phyloP scores from a whole-genome alignment of 2,888 invertebrate species.

The Diachrysia chrysitis region DNA sequence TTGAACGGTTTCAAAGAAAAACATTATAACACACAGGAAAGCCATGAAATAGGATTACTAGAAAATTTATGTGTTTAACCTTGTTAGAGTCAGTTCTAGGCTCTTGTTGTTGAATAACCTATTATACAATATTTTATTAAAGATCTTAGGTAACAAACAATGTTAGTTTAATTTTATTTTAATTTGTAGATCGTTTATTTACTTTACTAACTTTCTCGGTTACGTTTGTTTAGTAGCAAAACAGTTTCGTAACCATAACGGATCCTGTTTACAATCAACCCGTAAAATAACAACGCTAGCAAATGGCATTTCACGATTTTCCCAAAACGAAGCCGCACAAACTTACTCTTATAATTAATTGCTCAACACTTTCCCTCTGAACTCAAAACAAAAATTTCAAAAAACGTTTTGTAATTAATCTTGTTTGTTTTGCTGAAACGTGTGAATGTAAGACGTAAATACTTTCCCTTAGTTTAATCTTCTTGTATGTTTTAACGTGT shows the following conservation, averaged over 20 bases:
- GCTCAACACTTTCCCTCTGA: constrained; percentile 23
- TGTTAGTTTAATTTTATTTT: background rate
- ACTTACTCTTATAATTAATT: constrained; percentile 31
- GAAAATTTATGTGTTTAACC: background rate
- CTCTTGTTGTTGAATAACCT: background rate
- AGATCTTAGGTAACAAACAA: background rate
- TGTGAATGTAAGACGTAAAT: background rate
- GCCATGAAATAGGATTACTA: constrained; percentile 16
- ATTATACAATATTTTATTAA: constrained; percentile 1
- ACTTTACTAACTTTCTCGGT: constrained; percentile 72
- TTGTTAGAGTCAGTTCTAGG: background rate
- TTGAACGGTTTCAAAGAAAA: constrained; percentile 43
- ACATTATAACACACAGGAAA: constrained; percentile 14
- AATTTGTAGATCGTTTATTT: constrained; percentile 29
- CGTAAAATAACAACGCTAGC: constrained; percentile 44
- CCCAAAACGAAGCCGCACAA: constrained; percentile 38
- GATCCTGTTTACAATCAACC: constrained; percentile 61
- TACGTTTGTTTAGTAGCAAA: constrained; percentile 69
- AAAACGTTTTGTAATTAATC: constrained; percentile 16
- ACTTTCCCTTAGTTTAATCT: background rate
- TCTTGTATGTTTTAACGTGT: background rate
- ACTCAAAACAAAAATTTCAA: constrained; percentile 24
- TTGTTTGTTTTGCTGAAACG: constrained; percentile 26
- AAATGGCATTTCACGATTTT: constrained; percentile 21
- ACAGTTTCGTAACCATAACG: constrained; percentile 69